Base-by-base conservation (phyloP, 2,797 vertebrate species). In the Salarias fasciatus region DNA sequence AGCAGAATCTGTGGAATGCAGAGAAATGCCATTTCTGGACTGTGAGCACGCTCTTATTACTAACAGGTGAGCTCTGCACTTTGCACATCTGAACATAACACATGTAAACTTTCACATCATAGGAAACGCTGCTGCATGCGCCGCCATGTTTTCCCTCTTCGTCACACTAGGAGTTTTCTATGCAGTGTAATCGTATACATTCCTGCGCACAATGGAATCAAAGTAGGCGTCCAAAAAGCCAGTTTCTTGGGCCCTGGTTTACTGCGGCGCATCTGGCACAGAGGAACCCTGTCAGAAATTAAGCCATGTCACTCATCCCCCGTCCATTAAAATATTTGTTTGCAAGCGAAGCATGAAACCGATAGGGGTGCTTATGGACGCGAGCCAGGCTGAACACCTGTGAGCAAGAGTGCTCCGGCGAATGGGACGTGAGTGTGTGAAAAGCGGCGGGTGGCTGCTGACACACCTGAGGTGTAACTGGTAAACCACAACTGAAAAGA, bases 1-100 rank as follows among this genome's bases (percentile, higher is more conserved):
- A 89, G 79, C 91, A 93, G 91, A 92, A 93, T 94, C 86, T 50
- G 47, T 84, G 90, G 92, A 94, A 93, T 94, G 92, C 85, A 85
- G 85, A 86, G 78, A 86, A 92, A 92, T 85, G 90, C 86, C 85
- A 64, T 90, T 88, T 89, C 84, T 91, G 84, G 85, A 88, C 89
- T 54, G 24, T 62, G 71, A 85, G 71, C 82, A 83, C 13, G 14
- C 79, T 80, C 86, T 93, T 92, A 94, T 94, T 93, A 79, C 89
- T 92, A 93, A 92, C 92, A 93, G 92, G 93, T 93, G 93, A 94
- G 88, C 82, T 63, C 72, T 82, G 83, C 80, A 83, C 82, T 80
- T 87, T 86, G 81, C 83, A 87, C 72, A 51, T 80, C 75, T 62
- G 68, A 79, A 75, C 74, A 76, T 40, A 81, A 83, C 76, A 86